Base-by-base conservation (phyloP, 2,888 invertebrate species). In the Tholera decimalis region DNA sequence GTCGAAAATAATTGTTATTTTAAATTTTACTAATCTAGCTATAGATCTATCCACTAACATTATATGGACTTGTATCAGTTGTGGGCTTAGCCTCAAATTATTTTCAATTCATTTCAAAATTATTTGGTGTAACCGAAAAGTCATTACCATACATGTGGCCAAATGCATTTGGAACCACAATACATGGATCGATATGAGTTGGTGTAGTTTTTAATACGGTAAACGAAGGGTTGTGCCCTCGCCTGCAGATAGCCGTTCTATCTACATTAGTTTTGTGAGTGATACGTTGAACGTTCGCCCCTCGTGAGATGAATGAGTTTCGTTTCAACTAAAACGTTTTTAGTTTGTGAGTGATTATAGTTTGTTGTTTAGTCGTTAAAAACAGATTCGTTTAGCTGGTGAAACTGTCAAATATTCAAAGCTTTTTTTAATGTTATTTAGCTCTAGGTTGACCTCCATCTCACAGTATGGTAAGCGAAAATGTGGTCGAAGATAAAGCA, bases 221-320 rank as follows among this genome's bases (percentile, higher is more conserved):
- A 87, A 88, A 81, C 85, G 91, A 93, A 94, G 94, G 94, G 94
- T 92, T 91, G 86, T 73, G 72, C 87, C 89, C 92, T 73, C 68
- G 33, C 87, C 85, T 85, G 80, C 66, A 66, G 67, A 79, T 77
- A 57, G 51, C 50, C 65, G 37, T 55, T 67, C 71, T 67, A 57
- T 79, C 73, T 78, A 68, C 73, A 79, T 85, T 83, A 79, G 72
- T 83, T 83, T 80, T 72, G 73, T 80, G 28, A 28, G 46, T 28
- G 18, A 47, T 28, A 47, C 11, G 18, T 53, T 2, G 15, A 37
- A 44, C 15, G 6, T 5, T 26, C 15, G 39, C 26, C 9, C 8
- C 9, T n/a, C n/a, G n/a, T 8, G 6, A 69, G n/a, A 57, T 57
- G 15, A 43, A 43, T 18, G 3, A 43, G 44, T 28, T 24, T 22